These are phyloP conservation scores for Corythornis madagascariensis DNA, from an alignment of 2,113 vertebrate genomes.

Conservation along the genomic window DNA sequence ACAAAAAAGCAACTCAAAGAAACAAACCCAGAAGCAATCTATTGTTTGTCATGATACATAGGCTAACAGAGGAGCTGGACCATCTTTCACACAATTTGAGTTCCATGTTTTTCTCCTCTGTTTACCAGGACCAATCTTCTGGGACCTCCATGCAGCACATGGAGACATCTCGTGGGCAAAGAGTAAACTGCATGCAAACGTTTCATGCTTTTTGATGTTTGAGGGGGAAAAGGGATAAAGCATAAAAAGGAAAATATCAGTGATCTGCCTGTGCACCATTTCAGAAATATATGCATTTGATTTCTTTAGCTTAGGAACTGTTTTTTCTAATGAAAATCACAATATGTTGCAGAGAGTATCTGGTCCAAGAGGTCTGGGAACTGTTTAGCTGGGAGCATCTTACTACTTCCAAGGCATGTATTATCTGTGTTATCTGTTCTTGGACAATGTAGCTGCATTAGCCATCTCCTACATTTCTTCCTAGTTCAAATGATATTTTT, in stretches of 20 bases:
- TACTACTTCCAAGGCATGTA: background rate
- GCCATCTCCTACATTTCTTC: background rate
- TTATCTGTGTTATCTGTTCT: background rate
- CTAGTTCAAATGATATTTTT: background rate
- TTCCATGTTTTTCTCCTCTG: background rate
- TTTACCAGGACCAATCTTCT: background rate
- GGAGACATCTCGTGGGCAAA: slow-evolving; percentile 52
- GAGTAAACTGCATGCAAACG: slow-evolving; percentile 2
- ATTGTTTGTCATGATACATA: background rate
- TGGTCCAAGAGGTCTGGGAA: background rate
- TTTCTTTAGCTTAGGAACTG: slow-evolving; percentile 8
- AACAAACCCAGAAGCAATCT: background rate
- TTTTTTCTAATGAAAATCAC: background rate
- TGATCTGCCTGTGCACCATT: background rate
- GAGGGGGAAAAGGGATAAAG: fast-evolving
- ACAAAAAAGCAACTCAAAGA: background rate
- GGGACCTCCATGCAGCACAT: background rate
- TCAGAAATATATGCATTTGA: background rate
- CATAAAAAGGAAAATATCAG: background rate
- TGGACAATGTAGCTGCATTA: background rate
- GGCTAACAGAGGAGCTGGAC: background rate
- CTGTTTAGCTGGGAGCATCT: background rate
- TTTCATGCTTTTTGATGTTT: background rate
- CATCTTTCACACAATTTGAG: background rate
- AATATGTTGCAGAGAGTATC: background rate